These are phyloP conservation scores for Coptodon rendalli DNA, from an alignment of 2,113 vertebrate species.

Conservation along the genomic window DNA sequence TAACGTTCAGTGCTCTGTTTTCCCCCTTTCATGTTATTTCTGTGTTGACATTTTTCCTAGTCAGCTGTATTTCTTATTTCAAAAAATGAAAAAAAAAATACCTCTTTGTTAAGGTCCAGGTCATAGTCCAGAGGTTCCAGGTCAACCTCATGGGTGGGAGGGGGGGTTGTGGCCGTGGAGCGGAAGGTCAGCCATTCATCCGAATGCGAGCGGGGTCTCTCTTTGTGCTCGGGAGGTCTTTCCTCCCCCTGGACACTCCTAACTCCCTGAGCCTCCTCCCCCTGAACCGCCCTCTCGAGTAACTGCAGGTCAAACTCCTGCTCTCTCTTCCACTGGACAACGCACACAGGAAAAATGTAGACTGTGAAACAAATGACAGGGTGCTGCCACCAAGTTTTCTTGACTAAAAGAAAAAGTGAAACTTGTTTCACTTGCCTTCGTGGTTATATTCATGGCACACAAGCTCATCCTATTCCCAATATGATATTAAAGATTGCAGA, in stretches of 20 bases:
- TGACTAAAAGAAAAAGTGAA: background rate
- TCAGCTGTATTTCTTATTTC: background rate
- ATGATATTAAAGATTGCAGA: background rate
- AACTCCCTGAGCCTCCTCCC: conserved; percentile 73
- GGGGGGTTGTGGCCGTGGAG: conserved; percentile 68
- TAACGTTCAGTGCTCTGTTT: background rate
- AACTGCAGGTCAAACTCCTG: conserved; percentile 99
- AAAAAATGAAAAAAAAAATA: conserved; percentile 40
- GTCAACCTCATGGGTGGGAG: conserved; percentile 77
- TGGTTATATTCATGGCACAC: background rate
- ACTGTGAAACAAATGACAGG: conserved; percentile 20
- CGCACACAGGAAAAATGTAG: conserved; percentile 17
- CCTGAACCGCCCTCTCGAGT: conserved; percentile 85
- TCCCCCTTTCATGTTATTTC: background rate
- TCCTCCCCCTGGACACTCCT: conserved; percentile 81
- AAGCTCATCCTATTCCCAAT: background rate
- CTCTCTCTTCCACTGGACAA: conserved; percentile 91
- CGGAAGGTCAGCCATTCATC: conserved; percentile 85
- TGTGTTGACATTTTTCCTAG: background rate
- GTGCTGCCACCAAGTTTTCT: background rate
- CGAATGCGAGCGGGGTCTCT: conserved; percentile 68
- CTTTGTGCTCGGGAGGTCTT: conserved; percentile 69
- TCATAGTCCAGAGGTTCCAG: conserved; percentile 89
- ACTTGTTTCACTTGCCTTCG: background rate
- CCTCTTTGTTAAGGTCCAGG: conserved; percentile 93